Conservation (phyloP, 1,140 invertebrate genomes). For the Pseudomyrmex flavicornis region DNA sequence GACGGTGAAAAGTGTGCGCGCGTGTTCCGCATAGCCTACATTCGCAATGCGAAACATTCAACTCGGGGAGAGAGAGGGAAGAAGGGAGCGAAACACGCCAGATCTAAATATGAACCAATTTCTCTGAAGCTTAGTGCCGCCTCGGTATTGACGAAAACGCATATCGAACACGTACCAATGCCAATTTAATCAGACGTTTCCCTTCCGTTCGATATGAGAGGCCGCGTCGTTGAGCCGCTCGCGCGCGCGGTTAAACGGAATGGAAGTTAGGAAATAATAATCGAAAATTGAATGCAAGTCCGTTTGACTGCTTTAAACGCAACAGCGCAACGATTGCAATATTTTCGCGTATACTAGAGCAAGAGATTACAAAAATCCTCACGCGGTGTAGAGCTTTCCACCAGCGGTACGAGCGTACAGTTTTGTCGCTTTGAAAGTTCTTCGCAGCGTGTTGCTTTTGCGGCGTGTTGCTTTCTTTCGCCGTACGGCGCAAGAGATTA, state of each 20-base stretch:
- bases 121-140: not conserved
- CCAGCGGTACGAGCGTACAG: too few relatives aligned
- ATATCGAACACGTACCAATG: slow-evolving; percentile 32
- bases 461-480: not conserved
- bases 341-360: not conserved
- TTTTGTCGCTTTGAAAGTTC: not conserved
- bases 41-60: slow-evolving; percentile 9
- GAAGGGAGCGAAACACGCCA: not conserved
- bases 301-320: slow-evolving; percentile 31
- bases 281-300: slow-evolving; percentile 52
- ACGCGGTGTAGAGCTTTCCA: too few relatives aligned
- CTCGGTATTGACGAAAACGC: slow-evolving; percentile 23
- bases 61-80: not conserved
- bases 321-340: slow-evolving; percentile 20
- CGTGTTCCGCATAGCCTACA: not conserved
- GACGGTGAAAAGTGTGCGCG: not conserved
- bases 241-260: slow-evolving; percentile 12
- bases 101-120: slow-evolving; percentile 52
- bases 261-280: slow-evolving; percentile 54
- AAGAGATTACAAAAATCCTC: too few relatives aligned
- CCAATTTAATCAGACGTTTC: slow-evolving; percentile 56
- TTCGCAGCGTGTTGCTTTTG: too few relatives aligned
- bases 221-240: slow-evolving; percentile 17
- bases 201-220: slow-evolving; percentile 9
- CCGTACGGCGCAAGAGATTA: not conserved